phyloP scores from a whole-genome alignment of 2,113 vertebrate genomes.

The Sardina pilchardus region DNA sequence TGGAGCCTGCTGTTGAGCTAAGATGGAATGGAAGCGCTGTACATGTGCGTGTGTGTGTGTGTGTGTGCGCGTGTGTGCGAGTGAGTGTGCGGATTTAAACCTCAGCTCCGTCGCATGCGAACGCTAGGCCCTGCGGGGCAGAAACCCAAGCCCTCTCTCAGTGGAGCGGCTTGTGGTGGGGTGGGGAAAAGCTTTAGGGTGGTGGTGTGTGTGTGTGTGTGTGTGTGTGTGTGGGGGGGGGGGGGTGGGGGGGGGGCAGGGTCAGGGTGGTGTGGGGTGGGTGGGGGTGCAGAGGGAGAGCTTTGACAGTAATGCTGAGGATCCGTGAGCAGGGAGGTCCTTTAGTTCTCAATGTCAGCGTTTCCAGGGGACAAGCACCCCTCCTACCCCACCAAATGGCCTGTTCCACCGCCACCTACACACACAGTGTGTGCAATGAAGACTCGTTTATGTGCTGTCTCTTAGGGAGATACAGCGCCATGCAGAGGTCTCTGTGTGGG shows the following conservation, averaged over 20 bases:
- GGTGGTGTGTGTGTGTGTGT: no score
- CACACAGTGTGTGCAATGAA: neutral
- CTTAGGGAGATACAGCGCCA: no score
- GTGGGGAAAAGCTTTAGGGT: no score
- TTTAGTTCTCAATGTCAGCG: neutral
- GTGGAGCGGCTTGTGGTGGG: neutral
- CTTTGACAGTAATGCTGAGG: neutral
- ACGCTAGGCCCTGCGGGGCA: neutral
- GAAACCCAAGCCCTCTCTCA: neutral
- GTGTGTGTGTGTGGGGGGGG: no score
- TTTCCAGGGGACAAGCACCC: neutral
- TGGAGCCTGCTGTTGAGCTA: neutral
- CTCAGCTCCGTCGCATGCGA: neutral
- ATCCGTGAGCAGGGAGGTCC: neutral
- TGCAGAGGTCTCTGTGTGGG: no score
- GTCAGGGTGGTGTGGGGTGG: neutral
- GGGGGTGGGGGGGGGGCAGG: neutral
- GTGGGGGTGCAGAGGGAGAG: neutral
- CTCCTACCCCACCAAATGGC: neutral
- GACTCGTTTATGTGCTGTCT: neutral
- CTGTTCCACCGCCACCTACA: neutral
- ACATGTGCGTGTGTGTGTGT: neutral
- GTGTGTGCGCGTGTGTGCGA: no score
- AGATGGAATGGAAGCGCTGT: neutral
- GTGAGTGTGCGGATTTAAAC: neutral